A percentile compares a stretch with the other conserved stretches of the same genome.
phyloP scores from a whole-genome alignment of 37 sponge, comb jelly and placozoan species.

The Geodia barretti region DNA sequence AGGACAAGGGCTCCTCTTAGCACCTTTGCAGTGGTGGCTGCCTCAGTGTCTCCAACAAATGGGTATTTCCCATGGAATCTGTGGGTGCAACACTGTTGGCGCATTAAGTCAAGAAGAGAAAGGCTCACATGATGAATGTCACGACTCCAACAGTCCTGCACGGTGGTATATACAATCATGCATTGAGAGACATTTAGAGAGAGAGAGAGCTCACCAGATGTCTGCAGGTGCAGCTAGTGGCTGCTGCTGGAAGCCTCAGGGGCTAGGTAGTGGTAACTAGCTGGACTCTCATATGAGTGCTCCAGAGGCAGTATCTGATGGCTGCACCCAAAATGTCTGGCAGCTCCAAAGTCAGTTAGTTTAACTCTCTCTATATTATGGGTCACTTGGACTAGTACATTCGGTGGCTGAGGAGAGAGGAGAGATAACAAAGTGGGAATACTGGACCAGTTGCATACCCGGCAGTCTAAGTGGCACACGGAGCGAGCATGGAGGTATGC shows the following conservation, averaged over 20 bases:
- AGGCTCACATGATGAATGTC: conserved; percentile 42
- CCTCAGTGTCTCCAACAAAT: conserved; percentile 13
- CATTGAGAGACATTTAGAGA: background rate
- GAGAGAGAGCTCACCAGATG: conserved; percentile 15
- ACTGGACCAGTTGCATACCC: conserved; percentile 9
- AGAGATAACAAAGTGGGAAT: background rate
- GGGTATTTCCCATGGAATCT: conserved; percentile 43
- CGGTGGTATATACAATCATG: background rate
- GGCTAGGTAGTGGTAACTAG: conserved; percentile 8
- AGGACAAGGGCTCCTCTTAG: background rate
- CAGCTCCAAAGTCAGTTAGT: conserved; percentile 44
- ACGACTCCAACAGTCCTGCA: conserved; percentile 23
- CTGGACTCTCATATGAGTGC: conserved; percentile 12
- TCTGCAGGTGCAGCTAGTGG: conserved; percentile 29
- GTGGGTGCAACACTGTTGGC: background rate
- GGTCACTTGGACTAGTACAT: conserved; percentile 19
- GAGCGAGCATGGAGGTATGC: conserved; percentile 50
- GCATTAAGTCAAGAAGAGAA: background rate
- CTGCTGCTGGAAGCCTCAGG: conserved; percentile 33
- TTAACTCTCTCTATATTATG: conserved; percentile 17
- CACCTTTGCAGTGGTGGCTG: conserved; percentile 14
- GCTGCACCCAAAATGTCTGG: conserved; percentile 27
- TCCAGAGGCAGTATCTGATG: conserved; percentile 2
- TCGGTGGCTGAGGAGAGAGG: conserved; percentile 15
- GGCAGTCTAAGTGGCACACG: conserved; percentile 50